A percentile compares a stretch with the other conserved stretches of the same genome.
Conservation (phyloP, 2,797 vertebrate species). For the Numenius phaeopus region DNA sequence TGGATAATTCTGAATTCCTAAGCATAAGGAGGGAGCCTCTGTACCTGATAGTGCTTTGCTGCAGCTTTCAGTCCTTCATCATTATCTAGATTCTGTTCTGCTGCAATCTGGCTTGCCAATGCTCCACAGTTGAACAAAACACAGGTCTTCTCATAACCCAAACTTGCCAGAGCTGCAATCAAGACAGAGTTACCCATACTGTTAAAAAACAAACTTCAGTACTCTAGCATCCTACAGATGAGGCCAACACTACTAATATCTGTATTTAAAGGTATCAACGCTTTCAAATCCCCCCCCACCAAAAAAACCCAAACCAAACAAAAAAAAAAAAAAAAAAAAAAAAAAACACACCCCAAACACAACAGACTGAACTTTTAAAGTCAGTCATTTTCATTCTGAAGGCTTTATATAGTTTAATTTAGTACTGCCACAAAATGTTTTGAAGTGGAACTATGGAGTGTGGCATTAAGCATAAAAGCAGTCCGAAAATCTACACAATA, state of each 20-base stretch:
- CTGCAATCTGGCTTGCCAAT: constrained; percentile 96
- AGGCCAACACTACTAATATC: not conserved
- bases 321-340: too few species aligned
- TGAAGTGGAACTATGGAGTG: not conserved
- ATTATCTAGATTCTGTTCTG: constrained; percentile 96
- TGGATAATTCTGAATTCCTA: not conserved
- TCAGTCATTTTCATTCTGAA: not conserved
- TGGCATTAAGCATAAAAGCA: not conserved
- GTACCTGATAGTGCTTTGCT: constrained; percentile 96
- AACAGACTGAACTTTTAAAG: not conserved
- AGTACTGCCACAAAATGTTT: not conserved
- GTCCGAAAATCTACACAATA: not conserved
- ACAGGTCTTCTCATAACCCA: constrained; percentile 98
- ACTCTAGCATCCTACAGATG: not conserved
- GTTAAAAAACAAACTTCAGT: not conserved
- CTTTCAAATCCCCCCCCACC: not conserved
- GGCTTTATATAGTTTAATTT: not conserved
- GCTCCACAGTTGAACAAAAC: constrained; percentile 97
- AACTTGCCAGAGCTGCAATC: constrained; percentile 89
- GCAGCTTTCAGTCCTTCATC: constrained; percentile 95
- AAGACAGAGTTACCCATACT: not conserved
- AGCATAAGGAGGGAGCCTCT: not conserved
- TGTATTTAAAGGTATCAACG: not conserved
- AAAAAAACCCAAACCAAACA: not conserved
- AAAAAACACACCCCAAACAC: too few species aligned